Evolutionary conservation across 2,113 vertebrate genomes (phyloP).

Genomic region (Sarotherodon lohbergeri): DNA sequence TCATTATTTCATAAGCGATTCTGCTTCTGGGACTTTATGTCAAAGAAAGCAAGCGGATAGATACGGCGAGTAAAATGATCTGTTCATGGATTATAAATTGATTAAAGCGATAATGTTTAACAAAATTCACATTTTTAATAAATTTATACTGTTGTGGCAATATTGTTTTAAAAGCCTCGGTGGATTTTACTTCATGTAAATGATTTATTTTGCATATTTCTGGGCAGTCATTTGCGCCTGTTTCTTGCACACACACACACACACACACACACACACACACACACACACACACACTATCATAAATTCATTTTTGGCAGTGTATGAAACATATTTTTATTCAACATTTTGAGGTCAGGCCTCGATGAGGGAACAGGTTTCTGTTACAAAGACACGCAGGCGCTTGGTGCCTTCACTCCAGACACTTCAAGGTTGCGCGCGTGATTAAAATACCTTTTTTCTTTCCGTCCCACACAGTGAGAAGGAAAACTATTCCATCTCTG

Average conservation of each 20-base stretch:
- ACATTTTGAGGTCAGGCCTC: background rate
- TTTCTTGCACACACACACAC: background rate
- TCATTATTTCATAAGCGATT: background rate
- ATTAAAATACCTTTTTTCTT: background rate
- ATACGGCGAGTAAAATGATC: background rate
- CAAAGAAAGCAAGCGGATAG: background rate
- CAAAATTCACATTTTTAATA: background rate
- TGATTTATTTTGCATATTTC: background rate
- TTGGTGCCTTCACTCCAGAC: background rate
- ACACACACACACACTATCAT: background rate
- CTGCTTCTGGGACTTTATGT: background rate
- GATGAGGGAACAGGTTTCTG: background rate
- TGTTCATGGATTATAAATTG: background rate
- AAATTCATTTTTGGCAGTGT: background rate
- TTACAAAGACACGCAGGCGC: background rate
- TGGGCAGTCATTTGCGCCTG: background rate
- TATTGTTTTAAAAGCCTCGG: background rate
- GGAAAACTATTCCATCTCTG: background rate
- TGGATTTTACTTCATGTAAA: background rate
- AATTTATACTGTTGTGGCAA: background rate
- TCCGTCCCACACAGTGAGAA: background rate
- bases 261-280: background rate
- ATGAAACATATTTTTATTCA: background rate
- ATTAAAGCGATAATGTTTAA: background rate
- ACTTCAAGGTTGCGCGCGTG: background rate